Conservation (phyloP, 92 coral and sea anemone genomes). For the Zoanthus solanderi region DNA sequence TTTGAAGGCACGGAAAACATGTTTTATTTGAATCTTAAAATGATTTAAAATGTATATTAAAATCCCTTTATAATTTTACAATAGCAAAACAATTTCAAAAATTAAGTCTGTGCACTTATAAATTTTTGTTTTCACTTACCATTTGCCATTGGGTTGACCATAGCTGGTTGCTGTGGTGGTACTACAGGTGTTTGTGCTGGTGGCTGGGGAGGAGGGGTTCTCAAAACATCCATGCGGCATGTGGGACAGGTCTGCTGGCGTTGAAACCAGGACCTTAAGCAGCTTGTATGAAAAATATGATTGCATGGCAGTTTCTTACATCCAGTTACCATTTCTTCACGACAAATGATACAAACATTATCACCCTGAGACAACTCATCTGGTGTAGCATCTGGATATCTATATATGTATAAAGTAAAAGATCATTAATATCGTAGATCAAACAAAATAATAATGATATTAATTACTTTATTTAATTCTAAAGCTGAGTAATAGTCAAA, state of each 20-base stretch:
- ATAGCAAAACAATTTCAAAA: too few relatives aligned
- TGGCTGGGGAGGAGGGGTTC: constrained; percentile 70
- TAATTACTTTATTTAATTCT: too few relatives aligned
- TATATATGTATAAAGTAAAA: not conserved
- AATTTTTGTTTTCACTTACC: not conserved
- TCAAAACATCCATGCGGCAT: constrained; percentile 96
- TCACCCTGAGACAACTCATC: constrained; percentile 95
- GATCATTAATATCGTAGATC: not conserved
- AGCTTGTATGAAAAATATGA: constrained; percentile 97
- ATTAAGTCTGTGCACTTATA: too few relatives aligned
- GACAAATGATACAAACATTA: constrained; percentile 96
- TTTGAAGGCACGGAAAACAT: too few relatives aligned
- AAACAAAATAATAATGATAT: too few relatives aligned
- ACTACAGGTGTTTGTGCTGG: constrained; percentile 60
- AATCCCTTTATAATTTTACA: too few relatives aligned
- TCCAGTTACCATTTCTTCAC: constrained; percentile 98
- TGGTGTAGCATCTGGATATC: constrained; percentile 98
- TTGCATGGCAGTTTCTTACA: constrained; percentile 97
- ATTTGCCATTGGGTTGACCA: constrained; percentile 50
- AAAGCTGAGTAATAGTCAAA: too few relatives aligned
- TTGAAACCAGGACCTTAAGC: constrained; percentile 98
- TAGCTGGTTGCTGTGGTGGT: constrained; percentile 57
- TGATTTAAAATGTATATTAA: too few relatives aligned
- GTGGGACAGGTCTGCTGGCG: constrained; percentile 99
- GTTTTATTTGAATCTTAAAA: too few relatives aligned